Evolutionary conservation across 2,797 vertebrate genomes (phyloP), one percentile per base, ranked within the genome.

Genomic region (Esox lucius): DNA sequence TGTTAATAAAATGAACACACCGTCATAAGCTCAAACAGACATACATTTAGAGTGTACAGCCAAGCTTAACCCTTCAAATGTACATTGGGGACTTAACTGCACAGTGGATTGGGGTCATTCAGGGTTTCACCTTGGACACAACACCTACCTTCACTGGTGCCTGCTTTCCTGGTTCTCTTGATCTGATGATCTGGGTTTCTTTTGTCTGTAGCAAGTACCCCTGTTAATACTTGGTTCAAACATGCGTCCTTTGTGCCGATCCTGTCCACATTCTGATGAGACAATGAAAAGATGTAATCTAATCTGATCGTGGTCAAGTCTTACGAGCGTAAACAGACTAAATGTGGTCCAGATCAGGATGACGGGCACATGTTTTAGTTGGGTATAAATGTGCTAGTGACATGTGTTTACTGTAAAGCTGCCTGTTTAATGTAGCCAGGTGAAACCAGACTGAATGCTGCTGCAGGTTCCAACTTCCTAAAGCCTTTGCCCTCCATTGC

Each of bases 401-500:
- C 71, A 48, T 79, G 75, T 74, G 42, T 76, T 84, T 71, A 80
- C 81, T 77, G 71, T 61, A 56, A 75, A 70, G 51, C 74, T 28
- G 53, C n/a, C 53, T 59, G 53, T 19, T 19, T 59, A 19, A 9
- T 59, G 53, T 24, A 22, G 53, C n/a, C 53, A n/a, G 53, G 53
- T 59, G 19, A 3, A 59, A 22, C 8, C 3, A 11, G 19, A 59
- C n/a, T 22, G n/a, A 22, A 59, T 59, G 53, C n/a, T 22, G 8
- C 9, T 9, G 39, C 1, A 9, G 5, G 39, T 42, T 6, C 39
- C 5, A 42, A 42, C 39, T 42, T 39, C 5, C 39, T 42, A 6
- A 42, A 42, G 39, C 5, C 39, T 9, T 42, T 6, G 39, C 39
- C 9, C 39, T 42, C 3, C 28, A 31, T 31, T 31, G 28, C 1